Evolutionary conservation across 1,140 invertebrate genomes (phyloP).

Genomic region (Gryon sp.): DNA sequence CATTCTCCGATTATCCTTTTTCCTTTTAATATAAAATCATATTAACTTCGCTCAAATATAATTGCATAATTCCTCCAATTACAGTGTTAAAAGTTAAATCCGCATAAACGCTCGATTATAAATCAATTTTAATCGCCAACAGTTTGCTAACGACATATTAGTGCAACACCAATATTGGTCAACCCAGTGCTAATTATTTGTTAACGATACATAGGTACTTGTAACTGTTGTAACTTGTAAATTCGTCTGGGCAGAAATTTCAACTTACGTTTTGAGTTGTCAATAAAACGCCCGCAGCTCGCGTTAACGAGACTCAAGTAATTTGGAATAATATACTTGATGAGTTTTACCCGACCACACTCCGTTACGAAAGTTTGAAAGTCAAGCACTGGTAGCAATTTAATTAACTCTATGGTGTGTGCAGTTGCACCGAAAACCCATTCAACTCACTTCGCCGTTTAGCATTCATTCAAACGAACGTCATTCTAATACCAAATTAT

Average conservation of each 20-base stretch:
- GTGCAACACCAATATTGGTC: too few relatives aligned
- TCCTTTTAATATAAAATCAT: too few relatives aligned
- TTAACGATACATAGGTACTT: constrained; percentile 2
- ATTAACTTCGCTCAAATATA: too few relatives aligned
- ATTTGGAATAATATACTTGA: constrained; percentile 60
- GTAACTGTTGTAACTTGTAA: constrained; percentile 5
- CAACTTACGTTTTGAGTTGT: constrained; percentile 29
- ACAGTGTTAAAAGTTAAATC: too few relatives aligned
- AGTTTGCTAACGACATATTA: too few relatives aligned
- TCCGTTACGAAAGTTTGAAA: constrained; percentile 54
- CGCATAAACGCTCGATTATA: too few relatives aligned
- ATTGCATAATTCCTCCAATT: too few relatives aligned
- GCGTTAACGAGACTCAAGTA: constrained; percentile 38
- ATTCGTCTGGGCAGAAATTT: constrained; percentile 15
- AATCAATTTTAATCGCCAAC: too few relatives aligned
- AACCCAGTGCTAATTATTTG: too few relatives aligned
- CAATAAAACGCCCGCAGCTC: constrained; percentile 31
- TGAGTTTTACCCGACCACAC: constrained; percentile 50
- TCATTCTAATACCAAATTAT: constrained; percentile 59
- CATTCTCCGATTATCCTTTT: too few relatives aligned
- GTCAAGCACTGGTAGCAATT: constrained; percentile 59
- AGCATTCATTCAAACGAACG: constrained; percentile 56
- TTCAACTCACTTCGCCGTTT: constrained; percentile 52
- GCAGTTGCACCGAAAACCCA: constrained; percentile 39
- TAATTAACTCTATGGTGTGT: constrained; percentile 54